Conservation (phyloP, 2,888 invertebrate species). For the Acronicta aceris region DNA sequence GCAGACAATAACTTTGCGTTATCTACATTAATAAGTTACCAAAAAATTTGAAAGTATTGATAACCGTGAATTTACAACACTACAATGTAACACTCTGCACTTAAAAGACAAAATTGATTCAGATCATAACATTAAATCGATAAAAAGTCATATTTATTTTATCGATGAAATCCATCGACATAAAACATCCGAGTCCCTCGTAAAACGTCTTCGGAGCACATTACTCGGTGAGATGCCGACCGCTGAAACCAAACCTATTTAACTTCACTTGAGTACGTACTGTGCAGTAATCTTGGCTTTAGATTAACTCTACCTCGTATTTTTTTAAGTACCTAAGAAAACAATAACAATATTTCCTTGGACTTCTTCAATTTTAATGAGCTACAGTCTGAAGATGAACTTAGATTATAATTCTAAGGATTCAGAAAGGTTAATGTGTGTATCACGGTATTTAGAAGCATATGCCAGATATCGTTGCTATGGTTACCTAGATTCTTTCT, state of each 20-base stretch:
- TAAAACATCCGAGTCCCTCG: conserved; percentile 31
- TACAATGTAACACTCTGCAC: too few species aligned
- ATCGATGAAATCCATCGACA: conserved; percentile 43
- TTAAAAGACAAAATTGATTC: background rate
- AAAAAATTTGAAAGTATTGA: too few species aligned
- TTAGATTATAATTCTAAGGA: background rate
- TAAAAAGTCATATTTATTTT: conserved; percentile 23
- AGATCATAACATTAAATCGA: conserved; percentile 12
- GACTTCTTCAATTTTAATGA: conserved; percentile 46
- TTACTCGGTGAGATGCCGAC: conserved; percentile 64
- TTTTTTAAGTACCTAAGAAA: conserved; percentile 57
- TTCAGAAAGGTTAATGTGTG: background rate
- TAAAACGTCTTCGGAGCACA: conserved; percentile 57
- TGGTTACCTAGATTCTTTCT: too few species aligned
- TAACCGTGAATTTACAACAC: too few species aligned
- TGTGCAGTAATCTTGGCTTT: conserved; percentile 65
- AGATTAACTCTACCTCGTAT: conserved; percentile 66
- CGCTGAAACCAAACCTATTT: conserved; percentile 76
- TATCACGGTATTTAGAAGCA: too few species aligned
- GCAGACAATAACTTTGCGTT: too few species aligned
- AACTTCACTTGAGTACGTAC: conserved; percentile 70
- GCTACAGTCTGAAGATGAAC: conserved; percentile 12
- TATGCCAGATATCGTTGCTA: too few species aligned
- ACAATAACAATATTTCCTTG: conserved; percentile 51
- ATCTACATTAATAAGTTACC: too few species aligned